Conservation (phyloP, 2,797 vertebrate genomes). For the Gallinago stenura region DNA sequence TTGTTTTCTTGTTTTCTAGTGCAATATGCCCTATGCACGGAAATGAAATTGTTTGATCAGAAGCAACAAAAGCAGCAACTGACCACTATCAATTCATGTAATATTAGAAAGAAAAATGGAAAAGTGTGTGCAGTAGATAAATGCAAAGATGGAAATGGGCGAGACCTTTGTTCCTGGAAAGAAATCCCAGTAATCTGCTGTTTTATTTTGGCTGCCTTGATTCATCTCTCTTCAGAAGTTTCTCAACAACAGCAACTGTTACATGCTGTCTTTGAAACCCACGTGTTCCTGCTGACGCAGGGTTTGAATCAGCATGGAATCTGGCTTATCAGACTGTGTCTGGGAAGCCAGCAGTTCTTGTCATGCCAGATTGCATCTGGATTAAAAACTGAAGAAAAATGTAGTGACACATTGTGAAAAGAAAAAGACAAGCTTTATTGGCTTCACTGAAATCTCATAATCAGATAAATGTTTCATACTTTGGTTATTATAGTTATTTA, state of each 20-base stretch:
- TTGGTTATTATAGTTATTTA: slow-evolving; percentile 29
- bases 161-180: neutral
- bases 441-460: slow-evolving; percentile 38
- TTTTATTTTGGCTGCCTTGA: slow-evolving; percentile 21
- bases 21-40: neutral
- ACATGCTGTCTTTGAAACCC: slow-evolving; percentile 25
- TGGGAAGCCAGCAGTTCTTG: slow-evolving; percentile 32
- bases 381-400: slow-evolving; percentile 60
- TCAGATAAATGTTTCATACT: slow-evolving; percentile 50
- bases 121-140: neutral
- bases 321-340: slow-evolving; percentile 48
- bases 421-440: slow-evolving; percentile 36
- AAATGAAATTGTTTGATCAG: neutral
- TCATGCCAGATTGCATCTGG: slow-evolving; percentile 58
- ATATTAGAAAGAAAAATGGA: neutral
- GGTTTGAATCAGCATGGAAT: slow-evolving; percentile 35
- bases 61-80: neutral
- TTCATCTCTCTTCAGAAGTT: slow-evolving; percentile 34
- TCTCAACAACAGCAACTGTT: slow-evolving; percentile 14
- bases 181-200: neutral
- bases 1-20: neutral
- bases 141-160: neutral
- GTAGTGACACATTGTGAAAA: slow-evolving; percentile 37
- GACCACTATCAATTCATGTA: neutral
- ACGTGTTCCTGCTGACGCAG: neutral